These are phyloP conservation scores for Phalera bucephala DNA, from an alignment of 2,888 invertebrate genomes.

Conservation along the genomic window DNA sequence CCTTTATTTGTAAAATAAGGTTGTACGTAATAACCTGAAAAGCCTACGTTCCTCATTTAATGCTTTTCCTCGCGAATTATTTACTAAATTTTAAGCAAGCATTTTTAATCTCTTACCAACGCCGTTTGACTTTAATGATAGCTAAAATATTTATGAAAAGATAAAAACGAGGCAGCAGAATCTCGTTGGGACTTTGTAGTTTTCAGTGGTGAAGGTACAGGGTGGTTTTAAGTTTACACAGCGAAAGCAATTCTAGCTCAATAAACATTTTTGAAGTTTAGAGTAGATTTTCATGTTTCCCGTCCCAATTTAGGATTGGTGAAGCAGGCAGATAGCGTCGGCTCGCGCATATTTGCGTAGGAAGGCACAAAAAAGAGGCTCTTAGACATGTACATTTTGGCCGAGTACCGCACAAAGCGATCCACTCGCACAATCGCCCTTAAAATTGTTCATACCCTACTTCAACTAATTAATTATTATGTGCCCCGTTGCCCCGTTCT, in stretches of 20 bases:
- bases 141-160: constrained; percentile 9
- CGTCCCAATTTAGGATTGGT: constrained; percentile 24
- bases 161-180: neutral
- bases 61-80: constrained; percentile 2
- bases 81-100: constrained; percentile 1
- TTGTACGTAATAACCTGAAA: neutral
- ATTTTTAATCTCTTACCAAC: constrained; percentile 8
- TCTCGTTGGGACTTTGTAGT: constrained; percentile 7
- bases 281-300: constrained; percentile 33
- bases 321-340: constrained; percentile 13
- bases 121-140: constrained; percentile 4
- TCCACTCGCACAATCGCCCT: constrained; percentile 30
- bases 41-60: neutral
- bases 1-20: too few species aligned
- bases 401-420: constrained; percentile 23
- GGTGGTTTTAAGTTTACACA: constrained; percentile 6
- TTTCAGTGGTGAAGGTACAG: constrained; percentile 2
- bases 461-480: constrained; percentile 40
- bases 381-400: constrained; percentile 18
- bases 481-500: constrained; percentile 24
- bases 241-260: constrained; percentile 14
- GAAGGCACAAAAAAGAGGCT: constrained; percentile 21
- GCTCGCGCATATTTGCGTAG: constrained; percentile 25
- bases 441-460: constrained; percentile 37
- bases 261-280: constrained; percentile 27